Evolutionary conservation across 2,113 vertebrate species (phyloP).

Genomic region (Holacanthus passer): DNA sequence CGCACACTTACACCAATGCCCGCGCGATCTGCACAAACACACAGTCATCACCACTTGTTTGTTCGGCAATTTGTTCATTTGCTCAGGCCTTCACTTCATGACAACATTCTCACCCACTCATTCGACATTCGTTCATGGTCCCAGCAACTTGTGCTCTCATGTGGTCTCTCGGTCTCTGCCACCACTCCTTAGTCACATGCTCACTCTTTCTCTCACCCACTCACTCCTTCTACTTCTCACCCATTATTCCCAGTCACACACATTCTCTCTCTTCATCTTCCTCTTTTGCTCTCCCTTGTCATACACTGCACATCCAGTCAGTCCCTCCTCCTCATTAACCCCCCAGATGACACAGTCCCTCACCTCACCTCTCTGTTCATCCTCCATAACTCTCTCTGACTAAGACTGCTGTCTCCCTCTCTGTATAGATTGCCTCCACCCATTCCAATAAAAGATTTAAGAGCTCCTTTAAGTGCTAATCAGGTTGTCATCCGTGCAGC

Average conservation of each 20-base stretch:
- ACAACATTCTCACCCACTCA: slow-evolving; percentile 60
- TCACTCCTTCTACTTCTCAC: slow-evolving; percentile 34
- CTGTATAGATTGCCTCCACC: slow-evolving; percentile 61
- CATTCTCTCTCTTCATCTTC: slow-evolving; percentile 30
- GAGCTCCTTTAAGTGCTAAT: slow-evolving; percentile 82
- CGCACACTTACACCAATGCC: not conserved
- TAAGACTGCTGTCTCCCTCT: slow-evolving; percentile 47
- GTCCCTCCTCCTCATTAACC: slow-evolving; percentile 65
- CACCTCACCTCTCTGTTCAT: slow-evolving; percentile 57
- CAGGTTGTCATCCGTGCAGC: slow-evolving; percentile 81
- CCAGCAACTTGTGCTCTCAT: slow-evolving; percentile 55
- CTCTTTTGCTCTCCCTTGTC: slow-evolving; percentile 41
- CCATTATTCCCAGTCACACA: slow-evolving; percentile 44
- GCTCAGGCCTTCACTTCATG: slow-evolving; percentile 53
- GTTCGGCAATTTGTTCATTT: slow-evolving; percentile 67
- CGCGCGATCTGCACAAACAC: slow-evolving; percentile 37
- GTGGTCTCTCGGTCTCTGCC: slow-evolving; percentile 42
- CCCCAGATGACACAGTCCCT: slow-evolving; percentile 69
- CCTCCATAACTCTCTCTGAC: slow-evolving; percentile 62
- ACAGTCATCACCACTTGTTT: slow-evolving; percentile 58
- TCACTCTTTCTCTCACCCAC: slow-evolving; percentile 28
- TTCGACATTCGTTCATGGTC: slow-evolving; percentile 50
- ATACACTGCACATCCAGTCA: slow-evolving; percentile 41
- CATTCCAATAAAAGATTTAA: slow-evolving; percentile 76
- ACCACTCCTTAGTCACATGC: slow-evolving; percentile 38